A percentile compares a stretch with the other conserved stretches of the same genome.
phyloP scores from a whole-genome alignment of 2,797 vertebrate species.

The Allenopithecus nigroviridis region DNA sequence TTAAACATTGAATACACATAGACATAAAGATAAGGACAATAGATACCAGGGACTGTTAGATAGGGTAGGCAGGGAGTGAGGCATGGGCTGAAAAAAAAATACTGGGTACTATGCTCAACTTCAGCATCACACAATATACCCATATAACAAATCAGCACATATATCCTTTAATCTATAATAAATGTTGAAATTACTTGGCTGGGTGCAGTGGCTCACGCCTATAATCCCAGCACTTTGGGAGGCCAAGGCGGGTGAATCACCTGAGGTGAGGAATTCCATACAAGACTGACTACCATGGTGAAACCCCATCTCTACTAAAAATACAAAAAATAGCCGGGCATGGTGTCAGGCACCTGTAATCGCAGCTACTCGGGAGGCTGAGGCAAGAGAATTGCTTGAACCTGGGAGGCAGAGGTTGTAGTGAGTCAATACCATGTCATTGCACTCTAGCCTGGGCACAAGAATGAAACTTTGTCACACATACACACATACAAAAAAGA shows the following conservation, averaged over 20 bases:
- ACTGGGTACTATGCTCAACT: background rate
- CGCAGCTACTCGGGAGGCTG: background rate
- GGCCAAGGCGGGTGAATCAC: background rate
- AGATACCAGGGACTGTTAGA: background rate
- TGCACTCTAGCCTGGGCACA: background rate
- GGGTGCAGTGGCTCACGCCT: fast-evolving
- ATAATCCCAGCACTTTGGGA: background rate
- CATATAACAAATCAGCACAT: background rate
- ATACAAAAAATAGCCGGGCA: background rate
- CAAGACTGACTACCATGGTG: background rate
- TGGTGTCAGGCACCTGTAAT: background rate
- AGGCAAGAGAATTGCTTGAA: background rate
- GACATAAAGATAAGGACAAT: background rate
- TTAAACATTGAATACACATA: background rate
- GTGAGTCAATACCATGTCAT: background rate
- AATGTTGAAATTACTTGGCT: background rate
- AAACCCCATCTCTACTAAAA: background rate
- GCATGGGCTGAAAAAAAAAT: background rate
- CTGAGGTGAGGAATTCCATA: background rate
- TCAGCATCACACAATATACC: background rate
- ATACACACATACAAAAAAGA: background rate
- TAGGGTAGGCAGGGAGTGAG: background rate
- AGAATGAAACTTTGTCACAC: background rate
- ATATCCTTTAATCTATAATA: background rate
- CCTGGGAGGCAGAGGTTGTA: background rate